These are phyloP conservation scores for Xenops minutus DNA, from an alignment of 2,797 vertebrate species.

Conservation along the genomic window DNA sequence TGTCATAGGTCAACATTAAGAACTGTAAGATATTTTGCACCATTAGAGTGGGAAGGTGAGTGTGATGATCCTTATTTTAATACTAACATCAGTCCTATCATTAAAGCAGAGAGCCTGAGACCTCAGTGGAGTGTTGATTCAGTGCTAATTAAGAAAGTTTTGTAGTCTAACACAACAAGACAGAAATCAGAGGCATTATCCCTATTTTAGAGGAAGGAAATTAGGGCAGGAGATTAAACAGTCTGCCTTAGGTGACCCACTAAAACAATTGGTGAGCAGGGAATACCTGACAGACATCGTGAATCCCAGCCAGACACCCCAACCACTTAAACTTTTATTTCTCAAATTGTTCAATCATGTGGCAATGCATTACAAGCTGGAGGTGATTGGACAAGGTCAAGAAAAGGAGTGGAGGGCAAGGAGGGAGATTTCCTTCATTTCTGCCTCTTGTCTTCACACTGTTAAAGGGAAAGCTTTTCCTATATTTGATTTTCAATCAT, in stretches of 20 bases:
- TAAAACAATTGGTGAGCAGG: background rate
- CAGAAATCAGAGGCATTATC: background rate
- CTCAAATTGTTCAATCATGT: background rate
- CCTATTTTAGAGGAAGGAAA: background rate
- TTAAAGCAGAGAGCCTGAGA: background rate
- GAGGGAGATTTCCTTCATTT: background rate
- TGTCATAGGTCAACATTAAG: background rate
- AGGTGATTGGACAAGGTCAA: background rate
- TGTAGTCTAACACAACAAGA: background rate
- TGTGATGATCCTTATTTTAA: background rate
- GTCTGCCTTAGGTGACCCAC: background rate
- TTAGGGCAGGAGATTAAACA: background rate
- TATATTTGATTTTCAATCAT: background rate
- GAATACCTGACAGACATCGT: background rate
- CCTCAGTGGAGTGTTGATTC: background rate
- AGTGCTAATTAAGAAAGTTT: background rate
- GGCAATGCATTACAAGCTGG: background rate
- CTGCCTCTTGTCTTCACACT: background rate
- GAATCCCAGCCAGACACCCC: background rate
- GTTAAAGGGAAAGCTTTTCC: background rate
- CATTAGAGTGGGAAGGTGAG: background rate
- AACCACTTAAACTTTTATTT: background rate
- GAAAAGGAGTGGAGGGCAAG: background rate
- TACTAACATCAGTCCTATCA: background rate
- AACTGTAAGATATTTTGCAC: background rate